Percentiles rank a stretch among this genome's conserved stretches.
These are phyloP conservation scores for Micrasema minimum DNA, from an alignment of 1,140 invertebrate species.

Conservation along the genomic window DNA sequence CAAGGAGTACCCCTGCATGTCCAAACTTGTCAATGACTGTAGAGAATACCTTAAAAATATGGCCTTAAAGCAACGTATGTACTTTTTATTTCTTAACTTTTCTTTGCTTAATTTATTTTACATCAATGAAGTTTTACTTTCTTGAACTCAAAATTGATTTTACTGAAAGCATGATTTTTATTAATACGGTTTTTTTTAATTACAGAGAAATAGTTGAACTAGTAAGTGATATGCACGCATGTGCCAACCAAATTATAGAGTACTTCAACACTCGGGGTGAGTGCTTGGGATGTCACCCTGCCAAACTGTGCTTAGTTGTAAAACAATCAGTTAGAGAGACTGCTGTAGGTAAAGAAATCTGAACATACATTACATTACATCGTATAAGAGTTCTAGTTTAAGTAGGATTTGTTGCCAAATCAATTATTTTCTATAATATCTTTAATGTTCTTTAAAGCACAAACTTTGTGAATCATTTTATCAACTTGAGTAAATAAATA, in stretches of 20 bases:
- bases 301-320: conserved; percentile 69
- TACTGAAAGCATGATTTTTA: no score
- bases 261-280: conserved; percentile 59
- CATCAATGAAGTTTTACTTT: no score
- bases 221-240: conserved; percentile 70
- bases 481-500: not conserved
- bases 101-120: no score
- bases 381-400: no score
- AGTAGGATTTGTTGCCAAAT: no score
- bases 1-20: conserved; percentile 62
- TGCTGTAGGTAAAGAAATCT: conserved; percentile 65
- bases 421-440: no score
- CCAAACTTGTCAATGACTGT: conserved; percentile 67
- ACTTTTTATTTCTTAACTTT: no score
- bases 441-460: no score
- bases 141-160: no score
- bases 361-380: no score
- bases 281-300: conserved; percentile 58
- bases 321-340: conserved; percentile 69
- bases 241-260: conserved; percentile 68
- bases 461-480: no score
- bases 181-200: conserved; percentile 27
- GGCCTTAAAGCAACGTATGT: conserved; percentile 70
- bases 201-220: conserved; percentile 69
- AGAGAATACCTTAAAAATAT: conserved; percentile 69